A percentile compares a stretch with the other conserved stretches of the same genome.
Evolutionary conservation across 53 echinoderm and acorn worm species (phyloP).

Genomic region (Apostichopus leukothele): DNA sequence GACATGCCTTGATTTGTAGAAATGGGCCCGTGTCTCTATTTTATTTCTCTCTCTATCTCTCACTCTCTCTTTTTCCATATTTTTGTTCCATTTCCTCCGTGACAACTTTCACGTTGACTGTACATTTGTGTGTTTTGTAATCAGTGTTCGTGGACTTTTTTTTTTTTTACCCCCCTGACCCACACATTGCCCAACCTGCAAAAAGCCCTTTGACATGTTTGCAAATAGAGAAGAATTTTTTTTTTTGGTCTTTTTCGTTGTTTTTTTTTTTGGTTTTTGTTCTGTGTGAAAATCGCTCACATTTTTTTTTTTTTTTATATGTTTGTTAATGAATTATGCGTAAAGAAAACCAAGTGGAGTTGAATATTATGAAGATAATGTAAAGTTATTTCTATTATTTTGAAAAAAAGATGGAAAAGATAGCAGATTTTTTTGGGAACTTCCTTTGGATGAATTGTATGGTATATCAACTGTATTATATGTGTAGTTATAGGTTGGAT

Average conservation of each 20-base stretch:
- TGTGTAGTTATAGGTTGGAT: conserved; percentile 51
- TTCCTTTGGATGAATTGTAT: conserved; percentile 29
- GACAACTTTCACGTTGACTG: conserved; percentile 11
- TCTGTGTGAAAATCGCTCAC: conserved; percentile 22
- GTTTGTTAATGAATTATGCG: conserved; percentile 29
- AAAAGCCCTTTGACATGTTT: background rate
- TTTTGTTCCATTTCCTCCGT: background rate
- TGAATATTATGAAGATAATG: conserved; percentile 42
- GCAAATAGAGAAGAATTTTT: background rate
- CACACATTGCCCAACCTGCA: background rate
- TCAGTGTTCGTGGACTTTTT: conserved; percentile 1
- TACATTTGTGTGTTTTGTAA: conserved; percentile 14
- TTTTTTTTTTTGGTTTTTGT: background rate
- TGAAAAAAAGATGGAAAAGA: conserved; percentile 15
- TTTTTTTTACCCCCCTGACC: background rate
- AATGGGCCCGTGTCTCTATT: background rate
- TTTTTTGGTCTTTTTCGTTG: background rate
- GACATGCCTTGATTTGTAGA: background rate
- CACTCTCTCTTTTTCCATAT: background rate
- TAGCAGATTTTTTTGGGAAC: conserved; percentile 9
- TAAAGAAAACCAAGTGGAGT: conserved; percentile 27
- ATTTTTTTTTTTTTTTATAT: background rate
- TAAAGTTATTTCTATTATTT: conserved; percentile 49
- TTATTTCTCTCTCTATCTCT: background rate
- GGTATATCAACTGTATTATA: conserved; percentile 52